Evolutionary conservation across 2,888 invertebrate genomes (phyloP).

Genomic region (Carterocephalus palaemon): DNA sequence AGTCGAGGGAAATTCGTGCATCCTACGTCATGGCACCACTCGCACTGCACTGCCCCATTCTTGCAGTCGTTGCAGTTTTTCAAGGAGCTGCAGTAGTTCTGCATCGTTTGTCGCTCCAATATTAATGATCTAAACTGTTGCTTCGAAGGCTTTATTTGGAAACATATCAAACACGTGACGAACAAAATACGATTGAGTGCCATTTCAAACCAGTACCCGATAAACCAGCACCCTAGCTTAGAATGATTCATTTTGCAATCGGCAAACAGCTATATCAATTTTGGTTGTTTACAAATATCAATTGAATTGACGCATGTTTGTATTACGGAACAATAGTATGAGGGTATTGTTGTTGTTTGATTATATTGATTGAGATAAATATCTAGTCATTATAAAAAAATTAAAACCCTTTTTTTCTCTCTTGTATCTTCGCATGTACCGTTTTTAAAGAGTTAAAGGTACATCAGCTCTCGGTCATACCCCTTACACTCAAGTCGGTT

Average conservation of each 20-base stretch:
- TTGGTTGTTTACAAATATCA: constrained; percentile 14
- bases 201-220: background rate
- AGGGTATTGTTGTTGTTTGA: too few relatives aligned
- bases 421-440: too few relatives aligned
- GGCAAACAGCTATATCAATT: constrained; percentile 4
- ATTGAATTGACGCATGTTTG: constrained; percentile 11
- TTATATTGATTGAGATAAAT: constrained; percentile 4
- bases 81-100: constrained; percentile 29
- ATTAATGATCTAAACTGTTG: constrained; percentile 14
- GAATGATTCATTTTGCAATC: constrained; percentile 3
- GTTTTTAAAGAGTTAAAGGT: constrained; percentile 13
- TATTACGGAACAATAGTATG: constrained; percentile 4
- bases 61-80: constrained; percentile 39
- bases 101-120: constrained; percentile 20
- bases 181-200: background rate
- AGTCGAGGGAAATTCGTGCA: constrained; percentile 37
- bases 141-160: background rate
- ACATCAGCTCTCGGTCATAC: constrained; percentile 34
- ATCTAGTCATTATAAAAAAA: too few relatives aligned
- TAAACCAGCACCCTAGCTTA: background rate
- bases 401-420: too few relatives aligned
- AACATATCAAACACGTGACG: background rate
- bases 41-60: constrained; percentile 32
- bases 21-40: constrained; percentile 41
- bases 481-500: constrained; percentile 33